Percentiles rank a stretch among this genome's conserved stretches.
phyloP scores from a whole-genome alignment of 2,888 invertebrate species.

The Neoscelio sp. region DNA sequence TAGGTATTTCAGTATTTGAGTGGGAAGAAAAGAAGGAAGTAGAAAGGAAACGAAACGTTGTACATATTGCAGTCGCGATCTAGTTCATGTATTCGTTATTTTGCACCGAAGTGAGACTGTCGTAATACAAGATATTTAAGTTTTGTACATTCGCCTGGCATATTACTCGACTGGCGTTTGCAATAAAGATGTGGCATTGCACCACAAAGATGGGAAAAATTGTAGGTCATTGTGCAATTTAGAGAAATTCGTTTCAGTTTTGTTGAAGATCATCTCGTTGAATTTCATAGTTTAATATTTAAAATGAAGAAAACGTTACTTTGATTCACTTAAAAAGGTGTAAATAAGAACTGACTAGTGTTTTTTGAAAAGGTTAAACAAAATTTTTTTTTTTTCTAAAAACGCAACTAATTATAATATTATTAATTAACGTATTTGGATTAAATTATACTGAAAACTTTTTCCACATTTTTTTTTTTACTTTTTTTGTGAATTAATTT shows the following conservation, averaged over 20 bases:
- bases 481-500: too few relatives aligned
- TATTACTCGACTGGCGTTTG: slow-evolving; percentile 23
- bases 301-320: slow-evolving; percentile 1
- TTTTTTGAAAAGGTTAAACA: too few relatives aligned
- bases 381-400: too few relatives aligned
- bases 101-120: slow-evolving; percentile 65
- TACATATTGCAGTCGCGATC: slow-evolving; percentile 54
- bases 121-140: slow-evolving; percentile 46
- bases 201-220: slow-evolving; percentile 22
- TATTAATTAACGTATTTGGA: too few relatives aligned
- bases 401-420: too few relatives aligned
- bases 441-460: too few relatives aligned
- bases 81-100: slow-evolving; percentile 63
- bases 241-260: slow-evolving; percentile 50
- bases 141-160: slow-evolving; percentile 34
- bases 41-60: slow-evolving; percentile 19
- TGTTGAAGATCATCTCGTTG: slow-evolving; percentile 24
- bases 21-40: not conserved
- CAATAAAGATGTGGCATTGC: slow-evolving; percentile 23
- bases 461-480: too few relatives aligned
- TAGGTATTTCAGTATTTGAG: slow-evolving; percentile 39
- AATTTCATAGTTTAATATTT: slow-evolving; percentile 16
- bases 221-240: slow-evolving; percentile 39
- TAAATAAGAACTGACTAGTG: too few relatives aligned
- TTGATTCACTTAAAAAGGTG: too few relatives aligned